Conservation (phyloP, 2,113 vertebrate species). For the Glaucomys volans region DNA sequence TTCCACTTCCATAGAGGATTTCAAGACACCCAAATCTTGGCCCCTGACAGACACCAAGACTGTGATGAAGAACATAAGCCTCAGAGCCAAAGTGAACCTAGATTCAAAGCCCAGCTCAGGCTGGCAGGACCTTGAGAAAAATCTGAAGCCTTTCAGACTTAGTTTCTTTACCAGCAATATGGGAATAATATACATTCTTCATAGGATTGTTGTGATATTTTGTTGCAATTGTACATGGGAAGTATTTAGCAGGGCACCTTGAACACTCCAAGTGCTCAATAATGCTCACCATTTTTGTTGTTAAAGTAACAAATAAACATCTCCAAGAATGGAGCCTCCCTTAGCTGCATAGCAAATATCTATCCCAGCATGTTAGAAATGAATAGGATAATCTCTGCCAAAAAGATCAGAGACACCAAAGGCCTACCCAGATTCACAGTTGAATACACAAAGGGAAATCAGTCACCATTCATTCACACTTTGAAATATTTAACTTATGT, state of each 20-base stretch:
- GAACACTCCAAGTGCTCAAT: neutral
- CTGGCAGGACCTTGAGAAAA: neutral
- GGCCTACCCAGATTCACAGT: neutral
- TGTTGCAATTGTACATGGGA: neutral
- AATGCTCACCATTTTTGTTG: neutral
- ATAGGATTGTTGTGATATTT: neutral
- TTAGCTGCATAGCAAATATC: neutral
- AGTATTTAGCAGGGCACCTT: neutral
- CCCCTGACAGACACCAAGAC: neutral
- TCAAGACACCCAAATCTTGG: neutral
- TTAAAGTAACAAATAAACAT: neutral
- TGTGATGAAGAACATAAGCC: neutral
- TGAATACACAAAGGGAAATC: neutral
- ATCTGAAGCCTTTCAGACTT: neutral
- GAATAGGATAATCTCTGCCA: neutral
- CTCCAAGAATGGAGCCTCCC: neutral
- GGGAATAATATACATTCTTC: neutral
- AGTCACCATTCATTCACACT: neutral
- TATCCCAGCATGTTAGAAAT: neutral
- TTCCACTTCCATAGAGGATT: neutral
- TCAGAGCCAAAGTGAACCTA: neutral
- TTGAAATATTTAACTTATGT: neutral
- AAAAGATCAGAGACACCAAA: neutral
- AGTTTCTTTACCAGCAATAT: neutral
- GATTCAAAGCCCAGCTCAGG: neutral